These are phyloP conservation scores for Micropoecilia bifurca DNA, from an alignment of 2,797 vertebrate species.

Conservation along the genomic window DNA sequence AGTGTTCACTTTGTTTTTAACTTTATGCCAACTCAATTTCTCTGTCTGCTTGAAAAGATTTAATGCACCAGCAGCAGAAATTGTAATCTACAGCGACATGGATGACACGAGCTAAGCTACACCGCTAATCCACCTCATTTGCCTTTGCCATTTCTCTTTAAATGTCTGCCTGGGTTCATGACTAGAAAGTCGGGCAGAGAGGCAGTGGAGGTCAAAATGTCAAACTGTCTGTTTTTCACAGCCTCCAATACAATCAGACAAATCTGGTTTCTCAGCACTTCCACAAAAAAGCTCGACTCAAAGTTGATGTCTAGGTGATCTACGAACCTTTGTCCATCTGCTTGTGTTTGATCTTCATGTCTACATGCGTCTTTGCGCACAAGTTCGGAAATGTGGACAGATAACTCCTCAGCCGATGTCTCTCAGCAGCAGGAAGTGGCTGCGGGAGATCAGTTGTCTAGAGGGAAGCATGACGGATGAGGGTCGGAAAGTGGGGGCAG, in stretches of 20 bases:
- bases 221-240: neutral
- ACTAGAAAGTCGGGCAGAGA: too few relatives aligned
- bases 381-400: neutral
- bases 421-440: constrained; percentile 61
- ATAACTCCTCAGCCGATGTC: constrained; percentile 27
- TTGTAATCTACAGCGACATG: neutral
- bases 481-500: neutral
- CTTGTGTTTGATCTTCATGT: neutral
- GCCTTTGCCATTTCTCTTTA: neutral
- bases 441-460: constrained; percentile 59
- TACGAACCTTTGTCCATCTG: neutral
- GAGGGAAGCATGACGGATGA: constrained; percentile 52
- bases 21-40: neutral
- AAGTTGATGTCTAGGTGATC: neutral
- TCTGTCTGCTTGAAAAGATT: neutral
- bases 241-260: neutral
- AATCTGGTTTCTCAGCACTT: neutral
- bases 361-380: neutral
- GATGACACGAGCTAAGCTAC: neutral
- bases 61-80: neutral
- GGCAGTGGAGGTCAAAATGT: too few relatives aligned
- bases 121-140: neutral
- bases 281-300: neutral
- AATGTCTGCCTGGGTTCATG: neutral
- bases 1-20: neutral